Evolutionary conservation across 2,797 vertebrate genomes (phyloP).

Genomic region (Salarias fasciatus): DNA sequence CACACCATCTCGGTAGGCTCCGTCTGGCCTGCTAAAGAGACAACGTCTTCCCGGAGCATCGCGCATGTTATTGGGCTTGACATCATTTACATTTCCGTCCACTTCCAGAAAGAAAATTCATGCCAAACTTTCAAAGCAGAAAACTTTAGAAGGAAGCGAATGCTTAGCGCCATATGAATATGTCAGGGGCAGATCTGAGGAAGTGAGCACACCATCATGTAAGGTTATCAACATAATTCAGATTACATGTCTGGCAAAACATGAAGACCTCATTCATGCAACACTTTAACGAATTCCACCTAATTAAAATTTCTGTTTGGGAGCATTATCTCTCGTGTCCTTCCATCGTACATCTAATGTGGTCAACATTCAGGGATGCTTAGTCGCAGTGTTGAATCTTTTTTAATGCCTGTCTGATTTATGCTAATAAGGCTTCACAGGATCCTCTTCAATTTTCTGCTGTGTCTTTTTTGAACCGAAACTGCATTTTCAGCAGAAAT

Average conservation of each 20-base stretch:
- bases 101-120: slow-evolving; percentile 6
- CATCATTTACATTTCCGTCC: slow-evolving; percentile 20
- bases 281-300: too few relatives aligned
- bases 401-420: slow-evolving; percentile 67
- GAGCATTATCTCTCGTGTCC: slow-evolving; percentile 28
- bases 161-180: too few relatives aligned
- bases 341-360: slow-evolving; percentile 46
- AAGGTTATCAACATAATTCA: too few relatives aligned
- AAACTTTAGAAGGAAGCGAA: neutral
- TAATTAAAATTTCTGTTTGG: slow-evolving; percentile 4
- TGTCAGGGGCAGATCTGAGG: too few relatives aligned
- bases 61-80: slow-evolving; percentile 6
- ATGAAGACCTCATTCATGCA: too few relatives aligned
- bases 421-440: slow-evolving; percentile 65
- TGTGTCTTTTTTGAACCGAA: slow-evolving; percentile 48
- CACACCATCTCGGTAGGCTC: slow-evolving; percentile 43
- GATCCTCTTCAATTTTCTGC: slow-evolving; percentile 41
- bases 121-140: neutral
- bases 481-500: slow-evolving; percentile 70
- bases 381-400: slow-evolving; percentile 30
- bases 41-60: slow-evolving; percentile 11
- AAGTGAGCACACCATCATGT: too few relatives aligned
- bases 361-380: slow-evolving; percentile 49
- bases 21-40: slow-evolving; percentile 20
- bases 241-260: too few relatives aligned